Conservation (phyloP, 2,113 vertebrate genomes). For the Felis catus region DNA sequence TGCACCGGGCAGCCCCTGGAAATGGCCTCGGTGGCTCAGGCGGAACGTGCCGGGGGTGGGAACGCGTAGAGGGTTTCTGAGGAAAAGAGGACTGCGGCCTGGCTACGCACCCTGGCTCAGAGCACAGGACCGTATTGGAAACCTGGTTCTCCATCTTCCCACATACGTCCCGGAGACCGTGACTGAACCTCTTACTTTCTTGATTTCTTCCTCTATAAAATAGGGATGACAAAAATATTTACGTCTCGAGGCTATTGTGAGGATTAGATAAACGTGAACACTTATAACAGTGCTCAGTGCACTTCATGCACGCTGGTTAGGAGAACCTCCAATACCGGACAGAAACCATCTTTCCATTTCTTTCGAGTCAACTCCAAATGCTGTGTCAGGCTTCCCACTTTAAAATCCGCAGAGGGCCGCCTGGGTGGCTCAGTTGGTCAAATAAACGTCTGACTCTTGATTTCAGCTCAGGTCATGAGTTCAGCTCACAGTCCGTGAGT, state of each 20-base stretch:
- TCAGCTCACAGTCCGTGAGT: too few relatives aligned
- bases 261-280: not conserved
- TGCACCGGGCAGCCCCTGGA: fast-evolving
- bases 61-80: not conserved
- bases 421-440: too few relatives aligned
- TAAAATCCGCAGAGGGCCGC: too few relatives aligned
- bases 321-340: not conserved
- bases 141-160: not conserved
- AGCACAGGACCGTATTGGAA: not conserved
- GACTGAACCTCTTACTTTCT: not conserved
- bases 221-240: not conserved
- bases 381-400: not conserved
- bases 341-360: not conserved
- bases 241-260: not conserved
- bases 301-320: fast-evolving
- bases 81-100: fast-evolving
- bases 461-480: too few relatives aligned
- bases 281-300: not conserved
- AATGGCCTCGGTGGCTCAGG: fast-evolving
- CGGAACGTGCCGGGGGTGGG: not conserved
- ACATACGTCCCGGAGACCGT: fast-evolving
- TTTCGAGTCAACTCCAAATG: not conserved
- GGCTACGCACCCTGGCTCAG: fast-evolving
- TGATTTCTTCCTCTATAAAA: not conserved
- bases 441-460: too few relatives aligned